Percentiles rank a stretch among this genome's conserved stretches.
Evolutionary conservation across 2,888 invertebrate genomes (phyloP).

Genomic region (Lucinisca nassula): DNA sequence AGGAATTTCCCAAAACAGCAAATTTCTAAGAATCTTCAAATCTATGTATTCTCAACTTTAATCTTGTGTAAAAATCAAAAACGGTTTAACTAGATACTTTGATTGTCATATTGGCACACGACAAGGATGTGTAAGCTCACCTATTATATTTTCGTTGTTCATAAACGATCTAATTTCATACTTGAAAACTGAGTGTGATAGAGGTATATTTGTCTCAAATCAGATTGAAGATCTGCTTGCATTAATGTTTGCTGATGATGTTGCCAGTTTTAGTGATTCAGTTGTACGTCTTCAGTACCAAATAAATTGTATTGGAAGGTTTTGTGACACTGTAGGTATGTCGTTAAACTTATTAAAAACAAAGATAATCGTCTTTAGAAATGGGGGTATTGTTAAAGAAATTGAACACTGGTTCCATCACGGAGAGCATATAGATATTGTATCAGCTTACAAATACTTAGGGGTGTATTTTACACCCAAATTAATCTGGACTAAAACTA

Average conservation of each 20-base stretch:
- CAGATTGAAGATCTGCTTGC: conserved; percentile 4
- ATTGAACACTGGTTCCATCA: conserved; percentile 16
- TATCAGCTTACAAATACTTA: conserved; percentile 29
- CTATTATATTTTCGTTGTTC: conserved; percentile 20
- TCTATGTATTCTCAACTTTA: conserved; percentile 8
- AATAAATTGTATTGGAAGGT: conserved; percentile 17
- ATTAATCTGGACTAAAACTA: conserved; percentile 5
- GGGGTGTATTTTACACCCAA: conserved; percentile 21
- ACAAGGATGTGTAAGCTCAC: conserved; percentile 17
- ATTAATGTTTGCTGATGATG: conserved; percentile 30
- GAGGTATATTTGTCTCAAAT: conserved; percentile 10
- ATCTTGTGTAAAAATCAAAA: not conserved
- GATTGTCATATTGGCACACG: conserved; percentile 6
- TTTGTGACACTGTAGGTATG: conserved; percentile 26
- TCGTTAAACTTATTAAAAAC: conserved; percentile 21
- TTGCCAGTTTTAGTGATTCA: conserved; percentile 21
- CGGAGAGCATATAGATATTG: not conserved
- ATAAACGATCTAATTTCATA: conserved; percentile 16
- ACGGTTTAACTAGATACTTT: not conserved
- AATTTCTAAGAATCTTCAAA: not conserved
- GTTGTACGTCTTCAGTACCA: conserved; percentile 14
- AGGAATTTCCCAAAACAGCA: not conserved
- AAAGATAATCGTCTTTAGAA: conserved; percentile 23
- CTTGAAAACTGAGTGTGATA: not conserved
- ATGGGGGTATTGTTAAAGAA: not conserved